phyloP scores from a whole-genome alignment of 2,797 vertebrate species.

The Pristis pectinata region DNA sequence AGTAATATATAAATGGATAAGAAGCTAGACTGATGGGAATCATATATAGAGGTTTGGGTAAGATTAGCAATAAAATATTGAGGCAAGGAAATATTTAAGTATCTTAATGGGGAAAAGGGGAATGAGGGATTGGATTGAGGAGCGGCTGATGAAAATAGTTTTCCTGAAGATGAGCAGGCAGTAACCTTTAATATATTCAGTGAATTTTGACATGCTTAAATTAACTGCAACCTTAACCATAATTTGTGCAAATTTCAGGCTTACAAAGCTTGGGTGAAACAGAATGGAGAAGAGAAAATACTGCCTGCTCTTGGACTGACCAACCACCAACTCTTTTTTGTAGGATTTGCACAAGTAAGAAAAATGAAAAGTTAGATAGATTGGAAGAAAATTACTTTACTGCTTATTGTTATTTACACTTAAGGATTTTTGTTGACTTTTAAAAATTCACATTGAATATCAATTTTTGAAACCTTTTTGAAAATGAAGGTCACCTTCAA shows the following conservation, averaged over 20 bases:
- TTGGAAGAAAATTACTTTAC: background rate
- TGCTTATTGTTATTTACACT: background rate
- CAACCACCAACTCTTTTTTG: constrained; percentile 92
- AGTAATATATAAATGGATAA: background rate
- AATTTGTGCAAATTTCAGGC: constrained; percentile 59
- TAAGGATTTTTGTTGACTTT: background rate
- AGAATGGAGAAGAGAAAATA: constrained; percentile 75
- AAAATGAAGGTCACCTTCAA: background rate
- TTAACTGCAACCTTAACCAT: background rate
- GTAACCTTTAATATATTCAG: background rate
- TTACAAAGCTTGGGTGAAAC: constrained; percentile 76
- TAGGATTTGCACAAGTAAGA: constrained; percentile 89
- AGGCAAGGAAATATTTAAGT: background rate
- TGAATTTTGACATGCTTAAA: background rate
- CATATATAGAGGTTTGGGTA: background rate
- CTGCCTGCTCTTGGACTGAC: constrained; percentile 85
- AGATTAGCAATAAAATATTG: background rate
- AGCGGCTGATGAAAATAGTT: background rate
- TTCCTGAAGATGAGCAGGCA: too few species aligned
- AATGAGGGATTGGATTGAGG: background rate
- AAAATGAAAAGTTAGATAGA: background rate
- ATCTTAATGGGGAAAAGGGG: background rate
- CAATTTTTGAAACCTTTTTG: background rate
- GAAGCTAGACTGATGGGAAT: background rate
- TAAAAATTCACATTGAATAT: background rate